Percentiles rank a stretch among this genome's conserved stretches.
These are phyloP conservation scores for Acanthaster planci DNA, from an alignment of 35 echinoderm and acorn worm genomes.

Conservation along the genomic window DNA sequence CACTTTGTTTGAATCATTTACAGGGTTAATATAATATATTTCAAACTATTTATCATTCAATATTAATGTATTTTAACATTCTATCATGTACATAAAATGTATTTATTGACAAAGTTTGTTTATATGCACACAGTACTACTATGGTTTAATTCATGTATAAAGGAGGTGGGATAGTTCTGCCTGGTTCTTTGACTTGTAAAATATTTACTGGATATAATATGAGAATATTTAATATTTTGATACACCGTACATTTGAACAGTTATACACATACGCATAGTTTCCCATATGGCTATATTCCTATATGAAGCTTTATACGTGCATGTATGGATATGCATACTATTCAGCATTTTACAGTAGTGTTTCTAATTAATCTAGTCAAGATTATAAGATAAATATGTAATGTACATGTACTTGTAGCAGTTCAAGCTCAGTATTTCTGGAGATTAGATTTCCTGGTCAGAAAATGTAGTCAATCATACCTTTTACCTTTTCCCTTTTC, in stretches of 20 bases:
- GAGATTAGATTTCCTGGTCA: no score
- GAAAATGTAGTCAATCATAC: no score
- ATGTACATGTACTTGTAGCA: no score
- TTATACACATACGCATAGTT: no score
- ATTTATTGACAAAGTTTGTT: conserved; percentile 1
- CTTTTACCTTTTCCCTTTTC: no score
- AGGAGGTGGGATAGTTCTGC: background rate
- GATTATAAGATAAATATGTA: no score
- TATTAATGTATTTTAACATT: background rate
- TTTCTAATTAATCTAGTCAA: no score
- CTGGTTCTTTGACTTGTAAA: background rate
- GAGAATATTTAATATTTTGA: conserved; percentile 25
- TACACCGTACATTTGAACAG: background rate
- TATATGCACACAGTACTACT: conserved; percentile 33
- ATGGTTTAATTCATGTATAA: conserved; percentile 1
- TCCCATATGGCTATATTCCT: no score
- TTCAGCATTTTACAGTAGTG: no score
- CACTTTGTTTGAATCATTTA: background rate
- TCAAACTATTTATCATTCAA: background rate
- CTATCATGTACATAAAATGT: conserved; percentile 1
- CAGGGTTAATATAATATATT: background rate
- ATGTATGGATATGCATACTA: no score
- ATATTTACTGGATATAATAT: background rate
- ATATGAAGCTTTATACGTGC: no score
- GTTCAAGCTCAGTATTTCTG: no score